Base-by-base conservation (phyloP, 1,140 invertebrate species). In the Sipha flava region DNA sequence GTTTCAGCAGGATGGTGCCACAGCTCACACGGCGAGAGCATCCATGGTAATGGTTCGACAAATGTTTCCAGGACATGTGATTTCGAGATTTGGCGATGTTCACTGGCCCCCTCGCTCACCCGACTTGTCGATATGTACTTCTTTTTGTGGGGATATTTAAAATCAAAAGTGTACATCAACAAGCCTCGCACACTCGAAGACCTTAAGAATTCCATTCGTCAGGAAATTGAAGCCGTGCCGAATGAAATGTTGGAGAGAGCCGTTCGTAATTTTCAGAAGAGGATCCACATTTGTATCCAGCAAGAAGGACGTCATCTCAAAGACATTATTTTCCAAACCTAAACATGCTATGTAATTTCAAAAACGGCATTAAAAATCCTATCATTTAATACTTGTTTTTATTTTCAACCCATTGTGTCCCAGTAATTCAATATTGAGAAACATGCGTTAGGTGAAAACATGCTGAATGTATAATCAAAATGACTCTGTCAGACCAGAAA, bases 1-100 rank as follows among this genome's bases (percentile, higher is more conserved):
- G 81, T 83, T 83, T 75, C 81, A 83, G 62, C 80, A 83, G 72
- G 81, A 83, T 68, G 80, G 81, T 34, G 81, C 82, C 79, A 83
- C 81, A 23, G 47, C 80, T 29, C 82, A 83, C 79, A 83, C 81
- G 34, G 37, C 54, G 23, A 59, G 54, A 21, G 47, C 47, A 18
- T 52, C 47, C 47, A 52, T 52, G 47, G 47, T 16, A 18, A 16
- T 18, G 12, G 14, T 52, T 52, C 47, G 47, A 18, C 47, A 16
- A 16, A 18, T 52, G n/a, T 52, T 52, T 52, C 14, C 47, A 16
- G n/a, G n/a, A 16, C 47, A 21, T 52, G 12, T 52, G n/a, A 83
- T 82, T 59, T 81, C 82, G 18, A 59, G 81, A 72, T 49, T 34
- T 81, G 79, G 81, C 52, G 66, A 79, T 26, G 29, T 45, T 18